Evolutionary conservation across 2,797 vertebrate species (phyloP), one percentile per base, ranked within the genome.

Genomic region (Petrocephalus schoutedeni): DNA sequence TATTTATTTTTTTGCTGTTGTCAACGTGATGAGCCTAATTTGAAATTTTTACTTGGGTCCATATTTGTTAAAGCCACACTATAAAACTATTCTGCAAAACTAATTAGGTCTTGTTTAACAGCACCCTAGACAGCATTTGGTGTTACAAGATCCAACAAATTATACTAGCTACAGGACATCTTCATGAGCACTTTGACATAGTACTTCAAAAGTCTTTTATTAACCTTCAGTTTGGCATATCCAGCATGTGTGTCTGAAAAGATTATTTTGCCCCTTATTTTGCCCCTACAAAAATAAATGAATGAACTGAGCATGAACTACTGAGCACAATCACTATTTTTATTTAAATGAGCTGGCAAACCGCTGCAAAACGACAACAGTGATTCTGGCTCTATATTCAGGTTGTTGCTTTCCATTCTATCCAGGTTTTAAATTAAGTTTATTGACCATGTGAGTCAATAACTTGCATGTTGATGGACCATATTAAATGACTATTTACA

Each of bases 381-480:
- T 9, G 71, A 77, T 45, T 36, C 19, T 45, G 71, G 71, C 19
- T 77, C 36, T 45, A 77, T 77, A 77, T 41, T 77, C 16, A 41
- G 71, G 32, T 19, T 41, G 36, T 9, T 6, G 16, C 36, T 45
- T 41, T 77, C 41, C 14, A 77, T 77, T 77, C 71, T n/a, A 77
- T 45, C 28, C 71, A 45, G 45, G 14, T 19, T 41, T 36, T 77
- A 45, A 77, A 45, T 77, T 77, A 41, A 77, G 36, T 71, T 71
- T n/a, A 77, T 77, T 77, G 36, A 77, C n/a, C 71, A 77, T 36
- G 32, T 23, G 71, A 77, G 71, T 77, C 71, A 45, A 77, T 77
- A 45, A 45, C 16, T 45, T 45, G 36, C 71, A 77, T 45, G 71
- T 77, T 45, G 36, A 77, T 45, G 64, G 64, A 71, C 64, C 36